Conservation (phyloP, 2,797 vertebrate genomes). For the Acipenser transmontanus region DNA sequence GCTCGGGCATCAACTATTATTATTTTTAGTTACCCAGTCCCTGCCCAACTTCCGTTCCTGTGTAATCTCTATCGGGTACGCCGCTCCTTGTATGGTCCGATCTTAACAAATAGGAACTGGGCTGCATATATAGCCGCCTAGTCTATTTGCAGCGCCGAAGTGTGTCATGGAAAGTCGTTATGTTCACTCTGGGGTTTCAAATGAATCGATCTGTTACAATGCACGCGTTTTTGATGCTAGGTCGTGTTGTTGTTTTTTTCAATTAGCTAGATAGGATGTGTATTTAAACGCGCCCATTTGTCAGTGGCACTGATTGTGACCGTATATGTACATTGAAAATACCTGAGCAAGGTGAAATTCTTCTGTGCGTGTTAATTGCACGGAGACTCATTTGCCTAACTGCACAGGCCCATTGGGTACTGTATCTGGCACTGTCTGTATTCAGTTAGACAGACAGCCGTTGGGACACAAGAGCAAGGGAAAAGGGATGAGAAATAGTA, state of each 20-base stretch:
- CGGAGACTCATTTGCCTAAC: too few relatives aligned
- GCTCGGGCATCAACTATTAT: conserved; percentile 34
- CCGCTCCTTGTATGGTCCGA: conserved; percentile 60
- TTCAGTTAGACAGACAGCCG: background rate
- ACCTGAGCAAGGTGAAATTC: too few relatives aligned
- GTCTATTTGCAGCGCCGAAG: conserved; percentile 6
- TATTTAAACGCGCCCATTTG: background rate
- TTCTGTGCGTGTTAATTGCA: too few relatives aligned
- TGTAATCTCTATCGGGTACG: conserved; percentile 43
- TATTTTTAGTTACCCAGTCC: conserved; percentile 59
- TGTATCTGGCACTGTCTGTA: background rate
- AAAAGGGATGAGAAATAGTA: background rate
- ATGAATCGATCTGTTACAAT: background rate
- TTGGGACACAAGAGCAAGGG: background rate
- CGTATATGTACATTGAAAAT: too few relatives aligned
- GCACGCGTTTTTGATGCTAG: background rate
- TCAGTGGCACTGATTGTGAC: background rate
- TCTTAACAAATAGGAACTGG: conserved; percentile 51
- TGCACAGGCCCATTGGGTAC: too few relatives aligned
- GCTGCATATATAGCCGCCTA: conserved; percentile 22
- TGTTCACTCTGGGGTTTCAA: background rate
- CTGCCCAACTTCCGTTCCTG: conserved; percentile 55
- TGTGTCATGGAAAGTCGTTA: background rate
- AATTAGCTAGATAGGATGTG: conserved; percentile 1
- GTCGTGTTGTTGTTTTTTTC: background rate